Base-by-base conservation (phyloP, 2,888 invertebrate species). In the Spicauda simplicius region DNA sequence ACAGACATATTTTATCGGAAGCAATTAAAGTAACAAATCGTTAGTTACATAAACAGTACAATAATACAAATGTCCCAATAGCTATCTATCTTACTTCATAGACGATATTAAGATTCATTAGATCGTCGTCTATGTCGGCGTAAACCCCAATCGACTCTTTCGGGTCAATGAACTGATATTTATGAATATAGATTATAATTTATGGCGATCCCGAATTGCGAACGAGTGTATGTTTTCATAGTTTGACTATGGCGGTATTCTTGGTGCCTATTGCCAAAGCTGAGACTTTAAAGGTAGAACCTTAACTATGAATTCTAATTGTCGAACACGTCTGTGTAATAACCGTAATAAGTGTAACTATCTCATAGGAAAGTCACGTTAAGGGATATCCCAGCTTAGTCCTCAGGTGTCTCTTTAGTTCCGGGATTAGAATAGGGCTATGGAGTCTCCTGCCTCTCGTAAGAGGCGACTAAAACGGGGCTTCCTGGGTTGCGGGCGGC, bases 101-200 rank as follows among this genome's bases (percentile, higher is more conserved):
- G 64, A 57, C 61, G 50, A 68, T 69, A 70, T 72, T 70, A 72
- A 71, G 72, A 69, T 70, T 73, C 72, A 71, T 74, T 71, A 70
- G 63, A 60, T 48, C 65, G 64, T 50, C 63, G 66, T 56, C 58
- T 59, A 37, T 37, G 52, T 64, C 64, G 64, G 66, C 66, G 48
- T 68, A 71, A 61, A 69, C 63, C 67, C 65, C 63, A 68, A 68
- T 68, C 37, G 54, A 63, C 54, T 67, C 70, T 66, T 33, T 61
- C 50, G 7, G 73, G 72, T 71, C 70, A 64, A 25, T 70, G 72
- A 69, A 68, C 73, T 59, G 53, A 45, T 50, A 18, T 48, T 55
- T 30, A 66, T 66, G 66, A 66, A 66, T 20, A 50, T 50, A 60
- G 50, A 64, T 64, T 64, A 57, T 18, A 37, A 60, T 66, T 60